A percentile compares a stretch with the other conserved stretches of the same genome.
These are phyloP conservation scores for Seriola aureovittata DNA, from an alignment of 2,113 vertebrate genomes.

Conservation along the genomic window DNA sequence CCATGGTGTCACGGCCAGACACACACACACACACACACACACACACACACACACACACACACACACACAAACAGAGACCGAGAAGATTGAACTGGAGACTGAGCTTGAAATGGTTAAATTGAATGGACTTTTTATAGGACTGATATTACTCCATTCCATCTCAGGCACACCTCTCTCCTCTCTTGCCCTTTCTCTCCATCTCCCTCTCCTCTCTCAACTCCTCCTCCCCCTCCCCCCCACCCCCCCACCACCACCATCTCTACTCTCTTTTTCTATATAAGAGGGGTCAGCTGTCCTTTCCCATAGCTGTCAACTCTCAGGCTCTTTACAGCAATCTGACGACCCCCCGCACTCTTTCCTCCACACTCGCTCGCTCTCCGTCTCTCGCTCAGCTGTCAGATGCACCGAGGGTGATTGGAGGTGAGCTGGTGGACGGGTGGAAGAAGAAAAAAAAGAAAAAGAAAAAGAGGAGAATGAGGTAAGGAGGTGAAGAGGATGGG, in stretches of 20 bases:
- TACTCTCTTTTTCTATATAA: constrained; percentile 38
- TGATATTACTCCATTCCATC: constrained; percentile 38
- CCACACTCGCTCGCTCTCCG: not conserved
- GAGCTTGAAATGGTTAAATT: constrained; percentile 48
- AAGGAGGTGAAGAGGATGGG: not conserved
- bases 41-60: constrained; percentile 17
- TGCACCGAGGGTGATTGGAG: constrained; percentile 41
- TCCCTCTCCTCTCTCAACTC: not conserved
- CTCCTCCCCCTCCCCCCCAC: not conserved
- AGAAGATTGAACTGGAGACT: constrained; percentile 27
- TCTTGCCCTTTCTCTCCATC: constrained; percentile 2
- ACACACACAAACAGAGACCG: constrained; percentile 9
- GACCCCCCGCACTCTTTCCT: constrained; percentile 34
- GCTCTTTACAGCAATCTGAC: constrained; percentile 57
- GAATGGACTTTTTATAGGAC: constrained; percentile 49
- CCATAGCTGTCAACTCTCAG: constrained; percentile 63
- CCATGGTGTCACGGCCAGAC: constrained; percentile 2
- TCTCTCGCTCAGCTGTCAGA: constrained; percentile 42
- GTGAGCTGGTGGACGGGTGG: constrained; percentile 31
- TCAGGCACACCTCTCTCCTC: constrained; percentile 2
- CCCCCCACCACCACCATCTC: constrained; percentile 1
- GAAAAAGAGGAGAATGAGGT: constrained; percentile 13
- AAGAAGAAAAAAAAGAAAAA: constrained; percentile 10
- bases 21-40: constrained; percentile 3
- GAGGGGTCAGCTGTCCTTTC: constrained; percentile 69